A percentile compares a stretch with the other conserved stretches of the same genome.
These are phyloP conservation scores for Lordiphosa collinella DNA, from an alignment of 1,140 invertebrate genomes.

Conservation along the genomic window DNA sequence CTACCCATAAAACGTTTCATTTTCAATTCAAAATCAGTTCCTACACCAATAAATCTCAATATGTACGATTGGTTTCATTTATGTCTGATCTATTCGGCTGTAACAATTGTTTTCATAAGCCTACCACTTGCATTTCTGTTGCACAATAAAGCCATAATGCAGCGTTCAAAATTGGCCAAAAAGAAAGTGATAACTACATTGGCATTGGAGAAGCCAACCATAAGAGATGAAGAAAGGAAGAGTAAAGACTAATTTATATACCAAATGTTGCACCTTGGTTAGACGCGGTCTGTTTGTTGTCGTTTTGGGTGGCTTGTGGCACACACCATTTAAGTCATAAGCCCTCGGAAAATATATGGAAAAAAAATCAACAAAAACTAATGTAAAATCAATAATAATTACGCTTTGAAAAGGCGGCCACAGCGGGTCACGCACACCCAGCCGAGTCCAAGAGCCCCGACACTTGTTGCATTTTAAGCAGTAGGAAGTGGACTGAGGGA, in stretches of 20 bases:
- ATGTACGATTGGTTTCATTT: background rate
- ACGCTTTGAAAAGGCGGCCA: conserved; percentile 40
- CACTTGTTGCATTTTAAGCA: conserved; percentile 70
- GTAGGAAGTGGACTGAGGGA: conserved; percentile 45
- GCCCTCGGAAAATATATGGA: conserved; percentile 27
- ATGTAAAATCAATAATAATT: conserved; percentile 76
- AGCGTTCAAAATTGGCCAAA: background rate
- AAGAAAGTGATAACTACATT: too few species aligned
- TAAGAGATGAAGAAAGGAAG: too few species aligned
- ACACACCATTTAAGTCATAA: conserved; percentile 59
- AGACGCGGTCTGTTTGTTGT: conserved; percentile 13
- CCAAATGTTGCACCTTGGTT: background rate
- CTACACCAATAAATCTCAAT: background rate
- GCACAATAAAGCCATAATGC: background rate
- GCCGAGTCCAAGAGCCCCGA: conserved; percentile 12
- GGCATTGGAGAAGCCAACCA: too few species aligned
- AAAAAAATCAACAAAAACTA: conserved; percentile 41
- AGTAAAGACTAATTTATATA: too few species aligned
- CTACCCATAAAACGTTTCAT: too few species aligned
- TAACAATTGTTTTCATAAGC: background rate
- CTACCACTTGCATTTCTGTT: background rate
- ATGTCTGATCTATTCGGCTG: background rate
- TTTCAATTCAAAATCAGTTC: too few species aligned
- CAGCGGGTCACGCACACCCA: conserved; percentile 31
- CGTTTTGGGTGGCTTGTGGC: conserved; percentile 30